Percentiles rank a stretch among this genome's conserved stretches.
Conservation (phyloP, 2,797 vertebrate species). For the Eremophila alpestris region DNA sequence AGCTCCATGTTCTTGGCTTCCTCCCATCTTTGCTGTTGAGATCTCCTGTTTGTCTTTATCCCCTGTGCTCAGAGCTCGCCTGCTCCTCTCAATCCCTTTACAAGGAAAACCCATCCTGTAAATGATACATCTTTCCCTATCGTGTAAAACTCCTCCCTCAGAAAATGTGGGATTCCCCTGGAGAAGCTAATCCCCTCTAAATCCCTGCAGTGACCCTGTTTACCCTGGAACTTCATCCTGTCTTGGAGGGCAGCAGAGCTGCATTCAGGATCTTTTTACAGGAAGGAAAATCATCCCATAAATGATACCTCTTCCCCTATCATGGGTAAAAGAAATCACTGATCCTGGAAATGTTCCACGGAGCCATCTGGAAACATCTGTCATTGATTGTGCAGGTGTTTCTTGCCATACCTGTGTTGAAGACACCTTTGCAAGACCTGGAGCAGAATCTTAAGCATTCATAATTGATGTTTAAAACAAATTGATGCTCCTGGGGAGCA, state of each 20-base stretch:
- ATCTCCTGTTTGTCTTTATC: background rate
- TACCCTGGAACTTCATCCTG: background rate
- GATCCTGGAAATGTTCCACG: background rate
- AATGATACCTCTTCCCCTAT: background rate
- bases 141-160: background rate
- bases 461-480: background rate
- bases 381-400: background rate
- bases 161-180: background rate
- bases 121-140: rapidly evolving
- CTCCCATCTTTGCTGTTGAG: background rate
- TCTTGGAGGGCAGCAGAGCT: background rate
- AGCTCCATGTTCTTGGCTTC: background rate
- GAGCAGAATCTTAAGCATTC: too few relatives aligned
- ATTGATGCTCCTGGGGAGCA: rapidly evolving
- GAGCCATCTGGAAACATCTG: background rate
- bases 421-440: background rate
- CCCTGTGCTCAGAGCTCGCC: background rate
- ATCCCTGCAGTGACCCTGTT: background rate
- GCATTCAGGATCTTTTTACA: rapidly evolving
- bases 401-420: background rate
- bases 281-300: background rate
- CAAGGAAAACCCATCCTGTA: background rate
- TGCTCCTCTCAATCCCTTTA: background rate
- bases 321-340: background rate
- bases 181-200: background rate